Evolutionary conservation across 1,140 invertebrate species (phyloP), one percentile per base, ranked within the genome.

Genomic region (Lepidurus couesii): DNA sequence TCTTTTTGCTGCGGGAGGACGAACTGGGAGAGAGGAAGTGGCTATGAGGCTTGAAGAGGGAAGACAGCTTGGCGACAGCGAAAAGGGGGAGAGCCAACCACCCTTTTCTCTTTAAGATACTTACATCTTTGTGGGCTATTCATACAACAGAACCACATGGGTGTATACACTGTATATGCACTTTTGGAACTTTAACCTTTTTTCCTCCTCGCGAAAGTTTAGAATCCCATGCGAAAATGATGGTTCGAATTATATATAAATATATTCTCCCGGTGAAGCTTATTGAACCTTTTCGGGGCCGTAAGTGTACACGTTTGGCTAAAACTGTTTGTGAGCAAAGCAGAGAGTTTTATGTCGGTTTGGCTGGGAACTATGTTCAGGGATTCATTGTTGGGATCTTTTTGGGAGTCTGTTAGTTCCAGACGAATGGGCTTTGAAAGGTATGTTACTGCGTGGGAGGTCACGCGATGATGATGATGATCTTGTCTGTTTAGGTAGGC

Each of bases 401-500:
- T 65, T 9, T 10, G 21, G 53, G 13, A 65, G 53, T 65, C 53
- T 65, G 21, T 65, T 65, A 65, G 53, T 65, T 65, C 53, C 53
- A 65, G 53, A 7, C 16, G 16, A n/a, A 21, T 65, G 53, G 53
- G 21, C 34, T 65, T 21, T 13, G 53, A 65, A 65, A 65, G 53
- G 21, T n/a, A 65, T 34, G 3, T 2, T 34, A 65, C 53, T 1
- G 53, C 53, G 53, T 65, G 53, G 53, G 53, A 65, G 53, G 53
- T 65, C 53, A 65, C 45, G 34, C 34, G 34, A 34, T 21, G 53
- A 7, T n/a, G n/a, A 65, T 65, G 53, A 65, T 65, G 53, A 65
- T 65, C 53, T 65, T 65, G 53, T 65, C 53, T 65, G 53, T 65
- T 65, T 65, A 65, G 53, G 53, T 65, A 65, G 53, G 53, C 53